Evolutionary conservation across 2,113 vertebrate species (phyloP).

Genomic region (Alectura lathami): DNA sequence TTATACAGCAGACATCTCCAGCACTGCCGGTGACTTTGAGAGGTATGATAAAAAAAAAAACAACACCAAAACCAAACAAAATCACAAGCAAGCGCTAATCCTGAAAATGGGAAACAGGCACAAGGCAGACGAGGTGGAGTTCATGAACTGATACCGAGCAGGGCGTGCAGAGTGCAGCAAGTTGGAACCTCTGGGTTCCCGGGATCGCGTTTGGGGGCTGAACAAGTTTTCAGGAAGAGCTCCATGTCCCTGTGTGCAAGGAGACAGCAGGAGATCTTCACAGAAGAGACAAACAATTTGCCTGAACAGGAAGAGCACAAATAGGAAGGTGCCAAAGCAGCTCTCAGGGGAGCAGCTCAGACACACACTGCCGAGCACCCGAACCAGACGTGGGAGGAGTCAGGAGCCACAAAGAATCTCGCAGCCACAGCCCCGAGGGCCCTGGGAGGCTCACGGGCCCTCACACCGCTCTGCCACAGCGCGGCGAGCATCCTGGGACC

Average conservation of each 20-base stretch:
- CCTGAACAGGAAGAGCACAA: not conserved
- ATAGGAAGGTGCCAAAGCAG: not conserved
- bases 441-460: too few species aligned
- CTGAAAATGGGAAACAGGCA: not conserved
- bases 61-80: not conserved
- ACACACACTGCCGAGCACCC: not conserved
- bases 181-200: fast-evolving
- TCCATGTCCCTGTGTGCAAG: not conserved
- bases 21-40: not conserved
- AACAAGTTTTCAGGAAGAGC: not conserved
- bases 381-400: not conserved
- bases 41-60: not conserved
- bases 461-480: not conserved
- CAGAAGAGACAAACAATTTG: not conserved
- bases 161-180: not conserved
- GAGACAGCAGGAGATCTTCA: not conserved
- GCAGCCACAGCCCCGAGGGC: too few species aligned
- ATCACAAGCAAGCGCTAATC: not conserved
- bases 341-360: not conserved
- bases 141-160: fast-evolving
- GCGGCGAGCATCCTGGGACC: fast-evolving
- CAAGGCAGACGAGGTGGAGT: not conserved
- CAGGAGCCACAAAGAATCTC: not conserved
- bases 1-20: not conserved
- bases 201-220: not conserved